Evolutionary conservation across 1,140 invertebrate genomes (phyloP).

Genomic region (Dermatophagoides farinae): DNA sequence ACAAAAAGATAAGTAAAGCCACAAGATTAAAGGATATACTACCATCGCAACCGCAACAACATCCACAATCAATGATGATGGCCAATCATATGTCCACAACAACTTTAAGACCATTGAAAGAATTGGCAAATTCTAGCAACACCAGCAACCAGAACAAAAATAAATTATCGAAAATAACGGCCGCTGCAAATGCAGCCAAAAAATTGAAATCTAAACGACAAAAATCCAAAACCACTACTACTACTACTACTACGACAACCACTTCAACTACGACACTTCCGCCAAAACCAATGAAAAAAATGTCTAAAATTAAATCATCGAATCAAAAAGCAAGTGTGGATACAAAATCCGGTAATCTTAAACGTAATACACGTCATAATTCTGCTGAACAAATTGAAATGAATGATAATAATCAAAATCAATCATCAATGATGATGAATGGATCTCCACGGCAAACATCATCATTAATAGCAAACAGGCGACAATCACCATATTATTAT

Average conservation of each 20-base stretch:
- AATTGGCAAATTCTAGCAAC: not conserved
- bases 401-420: not conserved
- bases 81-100: slow-evolving; percentile 7
- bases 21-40: not conserved
- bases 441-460: not conserved
- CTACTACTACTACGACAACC: not conserved
- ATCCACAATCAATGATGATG: not conserved
- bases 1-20: too few species aligned
- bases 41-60: not conserved
- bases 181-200: not conserved
- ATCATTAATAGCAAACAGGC: not conserved
- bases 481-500: not conserved
- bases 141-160: not conserved
- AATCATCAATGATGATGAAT: not conserved
- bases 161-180: not conserved
- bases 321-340: not conserved
- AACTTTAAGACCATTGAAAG: slow-evolving; percentile 6
- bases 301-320: not conserved
- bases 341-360: not conserved
- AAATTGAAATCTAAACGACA: not conserved
- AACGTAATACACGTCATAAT: not conserved
- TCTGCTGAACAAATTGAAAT: not conserved
- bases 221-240: not conserved
- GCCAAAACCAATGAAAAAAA: not conserved
- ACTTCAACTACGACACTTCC: not conserved